Base-by-base conservation (phyloP, 2,113 vertebrate genomes). In the Platanista minor region DNA sequence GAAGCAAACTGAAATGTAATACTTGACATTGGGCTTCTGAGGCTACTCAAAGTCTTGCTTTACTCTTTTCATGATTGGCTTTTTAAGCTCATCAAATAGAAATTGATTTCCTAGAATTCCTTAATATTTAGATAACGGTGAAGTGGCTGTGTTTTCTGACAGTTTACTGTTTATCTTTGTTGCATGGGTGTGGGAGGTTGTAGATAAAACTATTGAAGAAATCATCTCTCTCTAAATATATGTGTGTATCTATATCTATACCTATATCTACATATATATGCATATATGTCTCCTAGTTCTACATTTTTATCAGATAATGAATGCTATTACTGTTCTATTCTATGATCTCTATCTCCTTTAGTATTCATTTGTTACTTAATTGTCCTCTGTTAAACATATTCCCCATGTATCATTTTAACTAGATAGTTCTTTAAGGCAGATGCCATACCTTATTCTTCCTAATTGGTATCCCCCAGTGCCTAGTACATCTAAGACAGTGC, bases 71-170 rank as follows among this genome's bases (percentile, higher is more conserved):
- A 83, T 94, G 39, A 62, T 52, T 94, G 69, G 5, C 12, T 78
- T 86, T 89, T 64, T 71, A 33, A 94, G 54, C 8, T 89, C 21
- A 95, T 67, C 46, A 89, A 77, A 64, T 61, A 75, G 27, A 94
- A 93, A 91, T 72, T 80, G 46, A 80, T 84, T 94, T 92, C 52
- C 36, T 84, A 54, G 61, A 92, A 78, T 87, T 96, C 87, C 1
- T 80, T 62, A 95, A 82, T 93, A 95, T 95, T 93, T 95, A 85
- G 8, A 69, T 94, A 90, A 92, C 52, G 43, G 31, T 74, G 69
- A 94, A 81, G 83, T 62, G 62, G 5, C 11, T 90, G 7, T 46
- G 20, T n/a, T 93, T 91, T 91, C 41, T 82, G 54, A 90, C 41
- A 84, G 18, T 21, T 93, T 95, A 61, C n/a, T 72, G 31, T 77